phyloP scores from a whole-genome alignment of 30 jellyfish, hydroid and myxozoan species.

The Aurelia sp. region DNA sequence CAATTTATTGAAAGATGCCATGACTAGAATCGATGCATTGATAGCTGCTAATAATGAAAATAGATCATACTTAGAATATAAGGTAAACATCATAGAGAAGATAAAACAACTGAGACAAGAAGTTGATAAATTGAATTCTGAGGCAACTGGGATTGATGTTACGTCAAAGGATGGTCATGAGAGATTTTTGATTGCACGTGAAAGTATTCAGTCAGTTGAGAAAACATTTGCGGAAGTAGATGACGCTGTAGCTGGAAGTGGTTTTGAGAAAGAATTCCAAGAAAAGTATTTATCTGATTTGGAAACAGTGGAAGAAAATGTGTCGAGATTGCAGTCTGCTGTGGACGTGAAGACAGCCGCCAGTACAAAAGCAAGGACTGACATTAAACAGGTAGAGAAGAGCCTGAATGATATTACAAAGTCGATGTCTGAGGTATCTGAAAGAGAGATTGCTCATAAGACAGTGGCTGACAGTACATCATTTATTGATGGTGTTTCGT shows the following conservation, averaged over 20 bases:
- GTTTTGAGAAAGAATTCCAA: constrained; percentile 1
- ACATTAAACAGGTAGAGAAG: neutral
- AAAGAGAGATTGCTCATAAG: too few species aligned
- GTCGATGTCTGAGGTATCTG: too few species aligned
- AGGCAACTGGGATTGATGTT: neutral
- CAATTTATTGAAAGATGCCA: neutral
- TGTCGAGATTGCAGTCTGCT: neutral
- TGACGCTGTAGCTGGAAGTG: neutral
- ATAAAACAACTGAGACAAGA: neutral
- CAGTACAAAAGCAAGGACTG: neutral
- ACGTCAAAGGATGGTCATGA: constrained; percentile 9
- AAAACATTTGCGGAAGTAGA: neutral
- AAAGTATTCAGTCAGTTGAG: neutral
- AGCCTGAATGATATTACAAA: too few species aligned
- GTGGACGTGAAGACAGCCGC: neutral
- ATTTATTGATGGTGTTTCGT: neutral
- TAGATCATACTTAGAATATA: neutral
- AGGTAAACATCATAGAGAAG: neutral
- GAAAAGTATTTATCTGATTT: neutral
- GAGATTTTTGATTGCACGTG: neutral
- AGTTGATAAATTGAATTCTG: neutral
- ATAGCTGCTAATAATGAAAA: neutral
- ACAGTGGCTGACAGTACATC: too few species aligned
- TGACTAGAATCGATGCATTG: neutral
- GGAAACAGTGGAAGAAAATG: neutral